These are phyloP conservation scores for Drosophila prolongata DNA, from an alignment of 2,888 invertebrate species.

Conservation along the genomic window DNA sequence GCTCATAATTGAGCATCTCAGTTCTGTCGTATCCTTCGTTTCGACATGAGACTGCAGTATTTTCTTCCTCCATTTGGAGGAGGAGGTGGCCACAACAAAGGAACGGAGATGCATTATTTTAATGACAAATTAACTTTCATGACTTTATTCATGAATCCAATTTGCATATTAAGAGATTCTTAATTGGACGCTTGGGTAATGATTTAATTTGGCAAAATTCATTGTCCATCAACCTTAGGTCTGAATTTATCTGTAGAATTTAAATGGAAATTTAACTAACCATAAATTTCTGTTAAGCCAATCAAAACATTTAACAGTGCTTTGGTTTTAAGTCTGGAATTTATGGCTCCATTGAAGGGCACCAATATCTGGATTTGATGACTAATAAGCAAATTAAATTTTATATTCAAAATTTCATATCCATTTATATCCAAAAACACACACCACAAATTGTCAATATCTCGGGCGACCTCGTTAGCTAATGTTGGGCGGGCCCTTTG, in stretches of 20 bases:
- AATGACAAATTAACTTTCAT: slow-evolving; percentile 69
- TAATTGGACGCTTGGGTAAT: slow-evolving; percentile 43
- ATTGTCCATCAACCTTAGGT: neutral
- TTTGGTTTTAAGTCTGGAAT: slow-evolving; percentile 21
- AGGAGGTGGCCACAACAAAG: slow-evolving; percentile 21
- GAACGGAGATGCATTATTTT: slow-evolving; percentile 58
- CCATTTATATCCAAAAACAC: slow-evolving; percentile 25
- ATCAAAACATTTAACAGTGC: neutral
- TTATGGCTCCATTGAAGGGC: slow-evolving; percentile 13
- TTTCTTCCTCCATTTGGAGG: slow-evolving; percentile 44
- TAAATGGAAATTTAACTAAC: neutral
- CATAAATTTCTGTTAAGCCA: slow-evolving; percentile 1
- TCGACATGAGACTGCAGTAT: slow-evolving; percentile 30
- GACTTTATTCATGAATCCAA: slow-evolving; percentile 58
- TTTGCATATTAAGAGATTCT: slow-evolving; percentile 56
- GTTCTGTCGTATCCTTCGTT: slow-evolving; percentile 2
- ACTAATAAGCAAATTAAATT: slow-evolving; percentile 56
- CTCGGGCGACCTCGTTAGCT: slow-evolving; percentile 52
- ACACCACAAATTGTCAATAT: slow-evolving; percentile 17
- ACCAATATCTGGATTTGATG: slow-evolving; percentile 24
- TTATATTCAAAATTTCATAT: slow-evolving; percentile 43
- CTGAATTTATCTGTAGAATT: neutral
- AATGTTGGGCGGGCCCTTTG: slow-evolving; percentile 25
- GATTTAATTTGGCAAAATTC: slow-evolving; percentile 14
- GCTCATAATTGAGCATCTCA: slow-evolving; percentile 56